These are phyloP conservation scores for Artemia franciscana DNA, from an alignment of 1,140 invertebrate species.

Conservation along the genomic window DNA sequence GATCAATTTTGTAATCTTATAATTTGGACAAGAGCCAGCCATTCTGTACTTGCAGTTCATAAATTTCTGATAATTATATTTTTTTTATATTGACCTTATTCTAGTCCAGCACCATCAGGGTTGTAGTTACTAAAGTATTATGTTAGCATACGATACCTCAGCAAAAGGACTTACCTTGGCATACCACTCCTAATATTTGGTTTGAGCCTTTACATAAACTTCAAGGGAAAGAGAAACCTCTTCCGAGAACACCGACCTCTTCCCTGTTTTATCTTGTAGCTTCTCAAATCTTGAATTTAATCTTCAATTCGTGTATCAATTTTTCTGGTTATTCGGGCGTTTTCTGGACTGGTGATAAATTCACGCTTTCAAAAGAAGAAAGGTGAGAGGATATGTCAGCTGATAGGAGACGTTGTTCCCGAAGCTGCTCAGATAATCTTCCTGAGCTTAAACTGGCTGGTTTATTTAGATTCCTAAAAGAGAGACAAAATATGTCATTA, in stretches of 20 bases:
- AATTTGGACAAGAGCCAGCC: too few species aligned
- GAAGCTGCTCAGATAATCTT: conserved; percentile 63
- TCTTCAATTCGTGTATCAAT: conserved; percentile 71
- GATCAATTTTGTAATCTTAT: too few species aligned
- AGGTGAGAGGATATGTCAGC: conserved; percentile 63
- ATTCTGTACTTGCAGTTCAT: too few species aligned
- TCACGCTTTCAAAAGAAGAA: conserved; percentile 55
- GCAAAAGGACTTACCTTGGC: conserved; percentile 18
- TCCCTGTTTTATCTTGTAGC: conserved; percentile 47
- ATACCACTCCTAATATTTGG: conserved; percentile 43
- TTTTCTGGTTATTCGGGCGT: conserved; percentile 62
- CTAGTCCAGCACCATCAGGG: too few species aligned
- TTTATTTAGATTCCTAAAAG: conserved; percentile 34
- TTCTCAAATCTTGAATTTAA: conserved; percentile 60
- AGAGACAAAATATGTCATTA: too few species aligned
- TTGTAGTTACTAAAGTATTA: too few species aligned
- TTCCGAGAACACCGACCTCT: conserved; percentile 52
- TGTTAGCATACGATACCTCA: too few species aligned
- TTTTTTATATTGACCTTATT: too few species aligned
- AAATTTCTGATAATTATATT: too few species aligned
- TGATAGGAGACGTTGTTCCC: conserved; percentile 51
- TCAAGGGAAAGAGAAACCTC: conserved; percentile 45
- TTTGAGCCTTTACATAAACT: conserved; percentile 41
- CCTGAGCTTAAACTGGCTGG: conserved; percentile 69
- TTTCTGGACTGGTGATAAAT: conserved; percentile 49